phyloP scores from a whole-genome alignment of 1,140 invertebrate species.

The Bombus consobrinus region DNA sequence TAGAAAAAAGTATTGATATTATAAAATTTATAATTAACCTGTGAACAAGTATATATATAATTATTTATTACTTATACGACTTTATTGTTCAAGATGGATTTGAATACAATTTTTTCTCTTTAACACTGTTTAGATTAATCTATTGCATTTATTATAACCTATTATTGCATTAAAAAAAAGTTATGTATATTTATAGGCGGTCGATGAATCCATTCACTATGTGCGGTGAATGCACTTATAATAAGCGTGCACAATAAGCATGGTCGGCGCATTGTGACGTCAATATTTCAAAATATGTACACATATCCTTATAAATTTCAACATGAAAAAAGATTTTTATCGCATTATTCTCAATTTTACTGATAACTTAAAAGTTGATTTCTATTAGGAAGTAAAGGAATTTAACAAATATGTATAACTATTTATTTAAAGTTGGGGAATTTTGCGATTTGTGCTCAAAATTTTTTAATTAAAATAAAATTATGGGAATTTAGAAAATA shows the following conservation, averaged over 20 bases:
- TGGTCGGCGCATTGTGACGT: not conserved
- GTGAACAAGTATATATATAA: not conserved
- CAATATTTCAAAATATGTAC: not conserved
- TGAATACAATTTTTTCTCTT: not conserved
- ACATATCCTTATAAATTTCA: not conserved
- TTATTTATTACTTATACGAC: too few species aligned
- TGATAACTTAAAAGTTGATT: not conserved
- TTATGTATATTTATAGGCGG: not conserved
- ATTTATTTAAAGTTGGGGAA: not conserved
- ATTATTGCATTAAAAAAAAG: not conserved
- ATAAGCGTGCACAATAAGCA: slow-evolving; percentile 1
- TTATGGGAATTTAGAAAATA: not conserved
- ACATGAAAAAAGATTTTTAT: not conserved
- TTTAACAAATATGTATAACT: not conserved
- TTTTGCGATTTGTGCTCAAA: not conserved
- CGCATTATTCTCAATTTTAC: not conserved
- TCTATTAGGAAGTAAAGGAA: not conserved
- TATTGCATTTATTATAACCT: not conserved
- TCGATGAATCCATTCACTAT: not conserved
- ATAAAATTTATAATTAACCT: not conserved
- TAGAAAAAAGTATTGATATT: slow-evolving; percentile 13
- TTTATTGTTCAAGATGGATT: not conserved
- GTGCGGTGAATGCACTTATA: not conserved
- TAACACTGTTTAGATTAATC: not conserved
- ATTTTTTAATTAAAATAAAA: slow-evolving; percentile 1